A percentile compares a stretch with the other conserved stretches of the same genome.
phyloP scores from a whole-genome alignment of 2,113 vertebrate genomes.

The Coturnix japonica region DNA sequence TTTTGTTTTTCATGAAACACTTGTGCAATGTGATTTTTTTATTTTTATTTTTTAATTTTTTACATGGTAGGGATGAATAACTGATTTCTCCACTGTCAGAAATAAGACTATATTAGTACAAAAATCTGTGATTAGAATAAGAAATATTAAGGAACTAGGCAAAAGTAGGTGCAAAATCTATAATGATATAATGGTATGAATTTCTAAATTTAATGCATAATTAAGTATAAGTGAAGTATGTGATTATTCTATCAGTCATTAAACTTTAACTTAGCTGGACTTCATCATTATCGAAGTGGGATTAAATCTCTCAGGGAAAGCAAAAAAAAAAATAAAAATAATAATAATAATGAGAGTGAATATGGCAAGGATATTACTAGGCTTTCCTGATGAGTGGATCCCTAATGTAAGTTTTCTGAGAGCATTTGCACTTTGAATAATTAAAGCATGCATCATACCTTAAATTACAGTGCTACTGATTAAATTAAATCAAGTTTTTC shows the following conservation, averaged over 20 bases:
- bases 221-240: neutral
- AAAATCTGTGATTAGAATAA: neutral
- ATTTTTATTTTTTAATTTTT: neutral
- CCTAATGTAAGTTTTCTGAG: slow-evolving; percentile 29
- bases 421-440: slow-evolving; percentile 49
- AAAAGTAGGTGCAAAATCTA: neutral
- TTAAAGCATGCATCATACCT: slow-evolving; percentile 61
- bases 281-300: neutral
- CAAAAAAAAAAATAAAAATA: neutral
- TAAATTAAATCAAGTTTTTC: slow-evolving; percentile 68
- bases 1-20: neutral
- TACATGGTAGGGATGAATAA: neutral
- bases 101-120: neutral
- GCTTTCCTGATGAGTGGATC: neutral
- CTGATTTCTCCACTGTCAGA: neutral
- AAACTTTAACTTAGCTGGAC: neutral
- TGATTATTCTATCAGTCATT: neutral
- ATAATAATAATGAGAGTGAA: neutral
- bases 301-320: neutral
- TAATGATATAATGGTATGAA: neutral
- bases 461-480: slow-evolving; percentile 61
- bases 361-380: neutral
- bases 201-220: neutral
- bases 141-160: neutral
- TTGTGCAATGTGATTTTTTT: neutral